Conservation (phyloP, 1,140 invertebrate species). For the Anastatus disparis region DNA sequence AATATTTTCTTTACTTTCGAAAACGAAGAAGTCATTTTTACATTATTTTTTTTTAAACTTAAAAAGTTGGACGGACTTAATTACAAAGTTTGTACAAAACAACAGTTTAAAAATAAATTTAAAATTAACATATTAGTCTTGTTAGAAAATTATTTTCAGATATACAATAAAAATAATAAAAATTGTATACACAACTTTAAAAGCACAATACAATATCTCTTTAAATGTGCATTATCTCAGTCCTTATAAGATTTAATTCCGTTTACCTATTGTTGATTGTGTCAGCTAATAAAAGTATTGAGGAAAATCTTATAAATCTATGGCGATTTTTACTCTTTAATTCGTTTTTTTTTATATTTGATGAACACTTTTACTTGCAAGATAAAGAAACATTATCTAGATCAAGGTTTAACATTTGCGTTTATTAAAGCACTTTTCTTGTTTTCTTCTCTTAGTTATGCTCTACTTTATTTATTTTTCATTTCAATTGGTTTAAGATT, state of each 20-base stretch:
- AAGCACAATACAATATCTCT: not conserved
- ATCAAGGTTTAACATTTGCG: not conserved
- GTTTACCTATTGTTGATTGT: not conserved
- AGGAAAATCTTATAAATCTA: not conserved
- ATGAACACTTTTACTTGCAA: not conserved
- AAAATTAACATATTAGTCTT: not conserved
- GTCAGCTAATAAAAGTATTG: not conserved
- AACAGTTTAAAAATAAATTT: not conserved
- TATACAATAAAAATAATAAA: too few species aligned
- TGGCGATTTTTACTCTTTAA: not conserved
- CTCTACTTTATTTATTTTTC: too few species aligned
- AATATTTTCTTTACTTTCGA: not conserved
- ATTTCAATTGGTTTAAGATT: too few species aligned
- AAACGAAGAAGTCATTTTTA: constrained; percentile 13
- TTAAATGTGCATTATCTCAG: not conserved
- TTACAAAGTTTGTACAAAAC: constrained; percentile 6
- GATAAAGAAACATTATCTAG: not conserved
- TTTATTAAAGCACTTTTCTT: too few species aligned
- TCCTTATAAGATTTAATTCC: not conserved
- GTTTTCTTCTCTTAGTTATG: too few species aligned
- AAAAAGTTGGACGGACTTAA: constrained; percentile 26
- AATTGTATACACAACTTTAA: too few species aligned
- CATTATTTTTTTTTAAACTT: constrained; percentile 15
- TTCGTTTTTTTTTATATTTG: not conserved
- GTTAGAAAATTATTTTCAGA: too few species aligned